Conservation (phyloP, 1,140 invertebrate species). For the Leptopilina boulardi region DNA sequence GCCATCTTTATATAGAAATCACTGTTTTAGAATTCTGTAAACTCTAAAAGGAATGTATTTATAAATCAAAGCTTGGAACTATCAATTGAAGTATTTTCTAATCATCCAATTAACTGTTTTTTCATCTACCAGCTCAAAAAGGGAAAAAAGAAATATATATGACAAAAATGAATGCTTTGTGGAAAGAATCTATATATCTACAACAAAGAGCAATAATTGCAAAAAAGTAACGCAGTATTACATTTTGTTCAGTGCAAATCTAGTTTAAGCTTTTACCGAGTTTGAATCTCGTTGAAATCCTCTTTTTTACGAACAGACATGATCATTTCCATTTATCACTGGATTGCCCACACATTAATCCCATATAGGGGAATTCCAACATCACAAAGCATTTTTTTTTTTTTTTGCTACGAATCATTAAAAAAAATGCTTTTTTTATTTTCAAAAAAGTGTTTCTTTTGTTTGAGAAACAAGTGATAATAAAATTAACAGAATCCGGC, state of each 20-base stretch:
- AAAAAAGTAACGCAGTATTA: slow-evolving; percentile 5
- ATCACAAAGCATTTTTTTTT: slow-evolving; percentile 6
- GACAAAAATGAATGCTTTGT: not conserved
- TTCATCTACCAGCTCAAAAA: not conserved
- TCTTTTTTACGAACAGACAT: not conserved
- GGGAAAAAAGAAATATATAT: not conserved
- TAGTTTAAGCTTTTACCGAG: slow-evolving; percentile 1
- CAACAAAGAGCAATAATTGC: not conserved
- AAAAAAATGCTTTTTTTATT: not conserved
- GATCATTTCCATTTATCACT: slow-evolving; percentile 42
- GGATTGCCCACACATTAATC: slow-evolving; percentile 37
- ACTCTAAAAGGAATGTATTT: too few relatives aligned
- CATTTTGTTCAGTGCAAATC: not conserved
- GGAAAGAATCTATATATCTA: not conserved
- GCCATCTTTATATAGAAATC: too few relatives aligned
- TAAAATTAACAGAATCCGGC: not conserved
- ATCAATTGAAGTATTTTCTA: too few relatives aligned
- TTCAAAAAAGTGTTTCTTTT: too few relatives aligned
- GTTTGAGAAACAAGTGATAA: not conserved
- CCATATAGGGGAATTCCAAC: not conserved
- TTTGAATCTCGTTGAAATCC: slow-evolving; percentile 1
- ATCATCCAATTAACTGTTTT: not conserved
- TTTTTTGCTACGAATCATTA: not conserved
- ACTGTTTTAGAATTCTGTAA: too few relatives aligned
- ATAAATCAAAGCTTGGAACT: too few relatives aligned